Percentiles rank a stretch among this genome's conserved stretches.
These are phyloP conservation scores for Globicephala melas DNA, from an alignment of 2,113 vertebrate species.

Conservation along the genomic window DNA sequence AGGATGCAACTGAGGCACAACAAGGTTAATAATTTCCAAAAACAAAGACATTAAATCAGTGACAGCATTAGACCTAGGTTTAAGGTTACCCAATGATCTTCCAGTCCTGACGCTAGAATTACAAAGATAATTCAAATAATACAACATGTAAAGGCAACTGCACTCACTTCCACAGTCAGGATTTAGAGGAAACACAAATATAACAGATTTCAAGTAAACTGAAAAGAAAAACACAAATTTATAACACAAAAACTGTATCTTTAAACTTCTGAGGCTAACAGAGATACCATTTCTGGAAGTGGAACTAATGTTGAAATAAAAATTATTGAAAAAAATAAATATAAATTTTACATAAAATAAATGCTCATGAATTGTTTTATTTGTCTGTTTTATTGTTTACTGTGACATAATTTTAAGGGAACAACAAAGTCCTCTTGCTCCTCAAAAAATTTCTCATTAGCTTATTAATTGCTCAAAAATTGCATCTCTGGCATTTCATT, in stretches of 20 bases:
- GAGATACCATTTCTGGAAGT: background rate
- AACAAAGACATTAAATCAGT: background rate
- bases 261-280: background rate
- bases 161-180: background rate
- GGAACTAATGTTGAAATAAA: constrained; percentile 17
- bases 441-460: background rate
- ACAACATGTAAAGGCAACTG: background rate
- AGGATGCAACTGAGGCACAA: background rate
- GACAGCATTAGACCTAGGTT: background rate
- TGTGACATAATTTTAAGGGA: background rate
- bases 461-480: constrained; percentile 16
- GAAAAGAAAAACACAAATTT: background rate
- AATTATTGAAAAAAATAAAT: background rate
- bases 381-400: background rate
- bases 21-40: background rate
- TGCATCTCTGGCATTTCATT: background rate
- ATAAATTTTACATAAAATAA: background rate
- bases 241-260: background rate
- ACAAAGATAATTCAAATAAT: background rate
- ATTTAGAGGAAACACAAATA: background rate
- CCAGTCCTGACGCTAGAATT: background rate
- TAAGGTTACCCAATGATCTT: background rate
- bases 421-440: background rate
- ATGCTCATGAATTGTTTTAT: background rate
- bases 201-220: background rate